phyloP scores from a whole-genome alignment of 2,888 invertebrate genomes.

The Parapristionchus giblindavisi region DNA sequence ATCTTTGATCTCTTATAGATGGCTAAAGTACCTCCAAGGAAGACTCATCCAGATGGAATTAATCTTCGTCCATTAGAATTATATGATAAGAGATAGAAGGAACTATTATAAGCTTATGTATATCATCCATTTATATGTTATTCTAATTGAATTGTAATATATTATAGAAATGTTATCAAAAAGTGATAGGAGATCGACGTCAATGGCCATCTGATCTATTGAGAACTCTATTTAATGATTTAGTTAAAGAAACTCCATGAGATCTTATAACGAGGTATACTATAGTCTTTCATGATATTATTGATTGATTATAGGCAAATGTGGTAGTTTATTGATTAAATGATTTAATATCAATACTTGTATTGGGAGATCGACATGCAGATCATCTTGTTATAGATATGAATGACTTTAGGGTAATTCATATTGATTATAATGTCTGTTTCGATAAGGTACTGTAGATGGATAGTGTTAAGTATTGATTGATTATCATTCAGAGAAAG shows the following conservation, averaged over 20 bases:
- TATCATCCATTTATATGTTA: neutral
- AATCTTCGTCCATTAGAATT: slow-evolving; percentile 32
- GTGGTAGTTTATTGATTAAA: no score
- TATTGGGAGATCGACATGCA: slow-evolving; percentile 94
- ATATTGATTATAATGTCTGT: slow-evolving; percentile 99
- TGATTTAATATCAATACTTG: slow-evolving; percentile 78
- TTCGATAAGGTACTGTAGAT: slow-evolving; percentile 84
- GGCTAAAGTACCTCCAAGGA: slow-evolving; percentile 22
- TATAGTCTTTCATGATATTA: no score
- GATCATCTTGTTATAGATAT: slow-evolving; percentile 97
- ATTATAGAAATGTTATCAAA: slow-evolving; percentile 54
- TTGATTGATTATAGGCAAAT: no score
- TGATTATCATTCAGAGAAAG: slow-evolving; percentile 51
- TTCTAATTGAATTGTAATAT: neutral
- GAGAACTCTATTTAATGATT: slow-evolving; percentile 84
- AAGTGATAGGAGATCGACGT: slow-evolving; percentile 77
- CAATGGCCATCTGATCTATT: slow-evolving; percentile 88
- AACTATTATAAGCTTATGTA: slow-evolving; percentile 1
- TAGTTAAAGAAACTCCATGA: slow-evolving; percentile 88
- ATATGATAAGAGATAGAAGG: slow-evolving; percentile 24
- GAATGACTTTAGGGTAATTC: slow-evolving; percentile 90
- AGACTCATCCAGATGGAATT: slow-evolving; percentile 35
- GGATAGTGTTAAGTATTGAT: neutral
- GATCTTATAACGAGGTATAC: slow-evolving; percentile 89
- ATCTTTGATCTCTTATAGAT: no score